phyloP scores from a whole-genome alignment of 2,113 vertebrate species.

The Pelmatolapia mariae region DNA sequence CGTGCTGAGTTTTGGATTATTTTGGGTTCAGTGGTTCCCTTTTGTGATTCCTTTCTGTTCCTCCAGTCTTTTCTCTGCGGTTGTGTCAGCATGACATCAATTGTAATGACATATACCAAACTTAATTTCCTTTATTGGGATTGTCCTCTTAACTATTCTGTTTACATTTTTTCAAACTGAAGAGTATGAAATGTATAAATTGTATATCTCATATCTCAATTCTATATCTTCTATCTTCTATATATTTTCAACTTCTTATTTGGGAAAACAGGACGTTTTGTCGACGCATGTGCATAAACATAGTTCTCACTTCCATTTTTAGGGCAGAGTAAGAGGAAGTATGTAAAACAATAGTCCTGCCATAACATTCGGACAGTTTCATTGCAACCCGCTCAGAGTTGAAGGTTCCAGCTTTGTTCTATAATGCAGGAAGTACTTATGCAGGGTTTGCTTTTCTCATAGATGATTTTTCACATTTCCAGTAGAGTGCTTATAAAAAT shows the following conservation, averaged over 20 bases:
- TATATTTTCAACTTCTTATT: not conserved
- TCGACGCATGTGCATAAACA: rapidly evolving
- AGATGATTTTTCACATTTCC: not conserved
- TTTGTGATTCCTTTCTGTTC: not conserved
- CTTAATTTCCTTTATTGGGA: not conserved
- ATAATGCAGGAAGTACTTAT: not conserved
- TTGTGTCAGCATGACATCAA: not conserved
- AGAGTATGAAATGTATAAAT: not conserved
- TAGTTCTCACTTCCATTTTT: not conserved
- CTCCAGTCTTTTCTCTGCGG: not conserved
- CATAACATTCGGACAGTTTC: not conserved
- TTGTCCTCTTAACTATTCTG: not conserved
- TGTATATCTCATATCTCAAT: not conserved
- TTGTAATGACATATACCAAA: not conserved
- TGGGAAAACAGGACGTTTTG: not conserved
- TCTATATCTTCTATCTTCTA: not conserved
- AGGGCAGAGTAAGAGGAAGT: not conserved
- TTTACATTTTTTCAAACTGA: not conserved
- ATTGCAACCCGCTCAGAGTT: not conserved
- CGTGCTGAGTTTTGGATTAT: not conserved
- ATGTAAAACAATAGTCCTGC: not conserved
- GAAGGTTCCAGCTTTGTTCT: not conserved
- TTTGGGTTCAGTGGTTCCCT: not conserved
- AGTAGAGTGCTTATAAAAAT: not conserved
- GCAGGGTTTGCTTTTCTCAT: not conserved